Base-by-base conservation (phyloP, 2,113 vertebrate species). In the Caretta caretta region DNA sequence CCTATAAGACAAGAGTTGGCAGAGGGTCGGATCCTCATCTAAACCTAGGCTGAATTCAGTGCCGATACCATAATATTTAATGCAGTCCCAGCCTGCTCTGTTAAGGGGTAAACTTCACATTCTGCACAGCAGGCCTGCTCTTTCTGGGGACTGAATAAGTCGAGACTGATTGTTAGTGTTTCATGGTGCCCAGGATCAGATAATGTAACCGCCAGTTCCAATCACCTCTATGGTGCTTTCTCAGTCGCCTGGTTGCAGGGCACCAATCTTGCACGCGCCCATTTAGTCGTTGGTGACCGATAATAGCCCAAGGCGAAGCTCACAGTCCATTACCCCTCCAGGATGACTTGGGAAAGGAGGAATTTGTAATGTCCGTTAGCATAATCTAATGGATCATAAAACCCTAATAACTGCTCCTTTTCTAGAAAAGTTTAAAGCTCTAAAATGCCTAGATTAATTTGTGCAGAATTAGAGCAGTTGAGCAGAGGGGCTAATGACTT, bases 401-500 rank as follows among this genome's bases (percentile, higher is more conserved):
- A 62, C 80, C 19, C 35, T 81, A 84, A 53, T 89, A 92, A 11
- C 53, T 80, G 85, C 80, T 93, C 22, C 6, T 10, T 80, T 49
- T 82, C 90, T 93, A 84, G 92, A 87, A 94, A 87, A 94, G 87
- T 53, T 53, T 90, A 84, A 96, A 93, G 93, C 51, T 93, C 54
- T 85, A 88, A 17, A 11, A 48, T 1, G 17, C 84, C 86, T 90
- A 57, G 84, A 86, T 50, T 62, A 82, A 89, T 92, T 89, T 90
- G 35, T 91, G 86, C 56, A 83, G 94, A 97, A 95, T 82, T 93
- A 80, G 92, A 96, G 69, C 69, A 35, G 8, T 97, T 95, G 95
- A 95, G 90, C 49, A 48, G 65, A 93, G 56, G 42, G 35, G 20
- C 65, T 50, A 78, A 89, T 94, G 76, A 80, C 54, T 92, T 95